Conservation (phyloP, 2,888 invertebrate genomes). For the Scelioninae gen. 2 region DNA sequence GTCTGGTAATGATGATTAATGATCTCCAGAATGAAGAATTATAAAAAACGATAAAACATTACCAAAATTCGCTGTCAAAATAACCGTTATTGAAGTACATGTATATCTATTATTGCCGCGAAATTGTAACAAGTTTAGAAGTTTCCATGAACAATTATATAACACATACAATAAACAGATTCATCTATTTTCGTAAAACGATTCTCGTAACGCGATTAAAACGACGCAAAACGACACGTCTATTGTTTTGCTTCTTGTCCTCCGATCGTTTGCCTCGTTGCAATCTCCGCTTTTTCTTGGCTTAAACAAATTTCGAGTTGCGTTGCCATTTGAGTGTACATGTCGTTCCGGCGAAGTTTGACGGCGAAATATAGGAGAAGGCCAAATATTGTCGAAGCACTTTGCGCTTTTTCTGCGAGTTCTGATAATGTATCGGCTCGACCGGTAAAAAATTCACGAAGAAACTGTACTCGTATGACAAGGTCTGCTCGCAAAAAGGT, state of each 20-base stretch:
- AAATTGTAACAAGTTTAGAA: slow-evolving; percentile 15
- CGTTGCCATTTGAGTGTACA: no score
- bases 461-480: slow-evolving; percentile 53
- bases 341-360: no score
- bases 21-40: no score
- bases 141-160: slow-evolving; percentile 5
- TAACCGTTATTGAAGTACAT: no score
- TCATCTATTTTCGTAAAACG: slow-evolving; percentile 2
- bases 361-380: not conserved
- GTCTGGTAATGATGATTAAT: no score
- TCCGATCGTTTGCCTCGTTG: no score
- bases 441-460: slow-evolving; percentile 49
- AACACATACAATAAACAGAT: slow-evolving; percentile 16
- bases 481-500: slow-evolving; percentile 44
- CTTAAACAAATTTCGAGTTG: no score
- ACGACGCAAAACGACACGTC: slow-evolving; percentile 25
- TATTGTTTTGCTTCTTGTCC: no score
- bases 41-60: no score
- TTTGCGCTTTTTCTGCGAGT: slow-evolving; percentile 14
- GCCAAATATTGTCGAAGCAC: slow-evolving; percentile 43
- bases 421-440: slow-evolving; percentile 45
- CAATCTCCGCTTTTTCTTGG: no score
- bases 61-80: no score
- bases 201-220: slow-evolving; percentile 15
- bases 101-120: no score